These are phyloP conservation scores for Pygoscelis adeliae DNA, from an alignment of 2,113 vertebrate genomes.

Conservation along the genomic window DNA sequence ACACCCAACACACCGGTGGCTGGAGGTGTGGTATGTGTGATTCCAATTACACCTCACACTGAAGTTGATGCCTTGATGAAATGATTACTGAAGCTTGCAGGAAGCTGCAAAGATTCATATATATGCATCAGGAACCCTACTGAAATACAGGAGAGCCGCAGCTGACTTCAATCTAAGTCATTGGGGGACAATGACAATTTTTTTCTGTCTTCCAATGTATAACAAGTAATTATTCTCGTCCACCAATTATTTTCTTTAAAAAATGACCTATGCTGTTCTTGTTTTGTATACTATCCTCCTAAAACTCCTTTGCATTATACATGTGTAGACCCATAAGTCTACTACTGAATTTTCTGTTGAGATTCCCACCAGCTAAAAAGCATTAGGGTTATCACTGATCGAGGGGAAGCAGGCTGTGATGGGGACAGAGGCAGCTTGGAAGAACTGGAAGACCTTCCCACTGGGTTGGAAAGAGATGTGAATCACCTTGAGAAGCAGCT, in stretches of 20 bases:
- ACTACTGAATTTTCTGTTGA: background rate
- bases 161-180: background rate
- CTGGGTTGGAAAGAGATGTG: background rate
- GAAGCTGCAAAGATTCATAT: background rate
- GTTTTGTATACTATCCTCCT: background rate
- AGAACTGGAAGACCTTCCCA: background rate
- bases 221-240: background rate
- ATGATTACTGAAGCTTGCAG: conserved; percentile 26
- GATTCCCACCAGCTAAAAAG: background rate
- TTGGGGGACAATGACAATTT: background rate
- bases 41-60: conserved; percentile 16
- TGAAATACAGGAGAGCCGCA: background rate
- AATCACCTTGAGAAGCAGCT: background rate
- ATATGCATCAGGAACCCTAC: background rate
- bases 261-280: background rate
- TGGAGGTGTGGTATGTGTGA: background rate
- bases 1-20: accelerated
- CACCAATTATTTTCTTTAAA: background rate
- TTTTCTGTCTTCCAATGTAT: background rate
- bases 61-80: conserved; percentile 39
- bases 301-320: background rate
- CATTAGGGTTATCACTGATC: background rate
- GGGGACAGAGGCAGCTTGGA: background rate
- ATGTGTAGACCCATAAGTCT: background rate
- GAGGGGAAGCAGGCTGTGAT: background rate